Conservation (phyloP, 2,888 invertebrate species). For the Drosophila melanosoma region DNA sequence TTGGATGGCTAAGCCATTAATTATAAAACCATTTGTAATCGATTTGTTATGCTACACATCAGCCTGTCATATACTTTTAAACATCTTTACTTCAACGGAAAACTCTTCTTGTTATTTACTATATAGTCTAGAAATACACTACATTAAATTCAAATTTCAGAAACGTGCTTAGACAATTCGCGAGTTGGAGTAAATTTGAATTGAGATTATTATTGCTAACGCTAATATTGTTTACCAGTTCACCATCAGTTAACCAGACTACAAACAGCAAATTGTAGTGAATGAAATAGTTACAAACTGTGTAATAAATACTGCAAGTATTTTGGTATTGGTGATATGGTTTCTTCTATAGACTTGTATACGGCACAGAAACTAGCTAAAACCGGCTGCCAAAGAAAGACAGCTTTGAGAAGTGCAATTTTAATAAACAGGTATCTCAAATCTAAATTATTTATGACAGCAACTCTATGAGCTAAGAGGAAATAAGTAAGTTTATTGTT, state of each 20-base stretch:
- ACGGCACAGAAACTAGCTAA: not conserved
- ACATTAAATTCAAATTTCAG: not conserved
- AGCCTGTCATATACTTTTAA: not conserved
- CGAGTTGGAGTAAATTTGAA: not conserved
- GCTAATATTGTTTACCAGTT: not conserved
- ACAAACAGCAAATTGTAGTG: constrained; percentile 54
- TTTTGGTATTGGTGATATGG: constrained; percentile 5
- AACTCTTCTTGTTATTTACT: not conserved
- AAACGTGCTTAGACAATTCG: not conserved
- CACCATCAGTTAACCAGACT: constrained; percentile 23
- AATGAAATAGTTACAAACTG: constrained; percentile 10
- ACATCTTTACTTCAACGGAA: not conserved
- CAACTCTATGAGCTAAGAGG: not conserved
- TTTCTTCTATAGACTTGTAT: constrained; percentile 8
- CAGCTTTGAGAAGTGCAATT: constrained; percentile 30
- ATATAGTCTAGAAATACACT: not conserved
- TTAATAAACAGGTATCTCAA: constrained; percentile 1
- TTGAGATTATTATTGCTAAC: not conserved
- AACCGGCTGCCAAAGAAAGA: constrained; percentile 2
- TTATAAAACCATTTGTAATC: not conserved
- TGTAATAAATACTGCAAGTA: constrained; percentile 30
- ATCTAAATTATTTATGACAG: too few species aligned
- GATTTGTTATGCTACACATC: not conserved
- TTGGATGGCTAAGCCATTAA: not conserved
- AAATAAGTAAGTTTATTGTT: not conserved